Evolutionary conservation across 2,888 invertebrate genomes (phyloP).

Genomic region (Branchinecta sandiegonensis): DNA sequence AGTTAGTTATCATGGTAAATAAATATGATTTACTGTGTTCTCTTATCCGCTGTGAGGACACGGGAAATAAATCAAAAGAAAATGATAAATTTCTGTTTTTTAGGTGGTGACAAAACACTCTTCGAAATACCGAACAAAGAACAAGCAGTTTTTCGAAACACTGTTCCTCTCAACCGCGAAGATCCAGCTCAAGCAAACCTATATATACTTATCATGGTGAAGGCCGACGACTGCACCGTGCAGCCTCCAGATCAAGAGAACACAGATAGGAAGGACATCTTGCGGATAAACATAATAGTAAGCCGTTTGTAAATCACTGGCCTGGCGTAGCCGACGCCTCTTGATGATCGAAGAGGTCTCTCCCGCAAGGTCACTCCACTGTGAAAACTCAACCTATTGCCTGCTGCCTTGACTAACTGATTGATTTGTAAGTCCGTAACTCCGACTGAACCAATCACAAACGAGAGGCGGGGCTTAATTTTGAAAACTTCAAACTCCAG

Average conservation of each 20-base stretch:
- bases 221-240: not conserved
- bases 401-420: too few relatives aligned
- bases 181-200: not conserved
- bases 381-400: too few relatives aligned
- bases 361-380: too few relatives aligned
- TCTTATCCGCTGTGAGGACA: too few relatives aligned
- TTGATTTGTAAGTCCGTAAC: too few relatives aligned
- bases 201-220: not conserved
- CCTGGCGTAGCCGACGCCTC: too few relatives aligned
- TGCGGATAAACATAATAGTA: not conserved
- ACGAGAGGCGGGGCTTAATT: too few relatives aligned
- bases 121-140: not conserved
- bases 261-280: conserved; percentile 1
- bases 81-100: not conserved
- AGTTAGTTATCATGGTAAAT: too few relatives aligned
- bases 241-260: conserved; percentile 8
- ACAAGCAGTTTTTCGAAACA: not conserved
- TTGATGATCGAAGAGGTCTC: too few relatives aligned
- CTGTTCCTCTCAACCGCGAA: not conserved
- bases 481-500: too few relatives aligned
- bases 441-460: too few relatives aligned
- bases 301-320: not conserved
- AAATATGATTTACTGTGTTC: too few relatives aligned
- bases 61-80: not conserved
- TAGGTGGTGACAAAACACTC: not conserved